Conservation (phyloP, 2,797 vertebrate genomes). For the Eidolon dupreanum region DNA sequence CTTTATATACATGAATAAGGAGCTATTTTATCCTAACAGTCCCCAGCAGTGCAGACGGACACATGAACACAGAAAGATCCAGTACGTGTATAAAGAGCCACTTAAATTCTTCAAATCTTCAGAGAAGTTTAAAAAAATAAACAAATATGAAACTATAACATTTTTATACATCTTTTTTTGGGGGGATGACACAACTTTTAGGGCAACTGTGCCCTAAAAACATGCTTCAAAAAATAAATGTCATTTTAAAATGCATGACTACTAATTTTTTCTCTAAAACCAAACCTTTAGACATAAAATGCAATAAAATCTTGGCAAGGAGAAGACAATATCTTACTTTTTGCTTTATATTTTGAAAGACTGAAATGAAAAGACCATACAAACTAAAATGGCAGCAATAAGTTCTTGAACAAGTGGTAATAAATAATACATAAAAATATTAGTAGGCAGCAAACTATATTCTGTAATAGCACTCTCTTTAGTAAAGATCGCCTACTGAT, state of each 20-base stretch:
- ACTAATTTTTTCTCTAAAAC: conserved; percentile 43
- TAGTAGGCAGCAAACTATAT: neutral
- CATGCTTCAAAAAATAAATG: neutral
- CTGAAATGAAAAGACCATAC: neutral
- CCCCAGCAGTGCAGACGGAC: neutral
- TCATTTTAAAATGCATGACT: neutral
- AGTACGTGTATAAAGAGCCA: neutral
- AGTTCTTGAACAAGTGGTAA: neutral
- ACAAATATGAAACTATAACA: neutral
- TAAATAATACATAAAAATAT: neutral
- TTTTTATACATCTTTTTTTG: neutral
- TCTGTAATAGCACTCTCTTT: neutral
- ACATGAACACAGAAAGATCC: neutral
- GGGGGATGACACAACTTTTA: neutral
- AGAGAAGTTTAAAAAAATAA: neutral
- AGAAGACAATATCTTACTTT: neutral
- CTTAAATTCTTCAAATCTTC: neutral
- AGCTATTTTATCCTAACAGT: neutral
- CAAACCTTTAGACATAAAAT: neutral
- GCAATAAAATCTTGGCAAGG: neutral
- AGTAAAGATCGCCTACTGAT: neutral
- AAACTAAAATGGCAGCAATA: neutral
- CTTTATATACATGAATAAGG: neutral
- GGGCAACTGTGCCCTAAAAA: neutral
- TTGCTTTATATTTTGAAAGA: neutral